Base-by-base conservation (phyloP, 1,140 invertebrate species). In the Zophobas morio region DNA sequence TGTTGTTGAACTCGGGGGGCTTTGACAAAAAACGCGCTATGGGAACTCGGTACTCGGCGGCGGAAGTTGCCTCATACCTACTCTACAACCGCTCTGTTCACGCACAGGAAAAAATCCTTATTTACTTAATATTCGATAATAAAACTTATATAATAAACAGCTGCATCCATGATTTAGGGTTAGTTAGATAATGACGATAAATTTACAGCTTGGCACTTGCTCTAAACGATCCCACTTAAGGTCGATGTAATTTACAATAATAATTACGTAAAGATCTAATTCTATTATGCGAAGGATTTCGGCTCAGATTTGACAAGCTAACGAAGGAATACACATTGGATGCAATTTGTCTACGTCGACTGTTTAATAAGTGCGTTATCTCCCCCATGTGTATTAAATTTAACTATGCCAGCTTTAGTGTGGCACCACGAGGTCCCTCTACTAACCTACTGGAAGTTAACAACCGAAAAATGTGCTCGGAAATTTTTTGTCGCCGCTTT, bases 51-150 rank as follows among this genome's bases (percentile, higher is more conserved):
- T 56, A 42, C 54, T 56, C 39, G 56, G 42, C 54, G 37, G 56
- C 71, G 71, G 71, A 73, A 73, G 71, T 73, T 56, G 71, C 71
- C 33, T 73, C 71, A 73, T 73, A 73, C 71, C 71, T 73, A 35
- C 5, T 33, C 5, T 32, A 60, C 8, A 8, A 60, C 33, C 8
- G n/a, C 53, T 6, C 53, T 54, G 53, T 54, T 54, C 32, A 54
- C 53, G 33, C 36, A 35, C 5, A 53, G 37, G 60, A n/a, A 66
- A 66, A 66, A 66, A 66, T 66, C 60, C n/a, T 1, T 66, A 66
- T 66, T 66, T 66, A 66, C 60, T 66, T 33, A 32, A 66, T 63
- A 66, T 66, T 33, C 39, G 39, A 40, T 66, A 66, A 66, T 40
- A 66, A 66, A n/a, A 39, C 57, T 63, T 66, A 33, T 66, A 36